These are phyloP conservation scores for Chrysomela aeneicollis DNA, from an alignment of 2,888 invertebrate genomes.

Conservation along the genomic window DNA sequence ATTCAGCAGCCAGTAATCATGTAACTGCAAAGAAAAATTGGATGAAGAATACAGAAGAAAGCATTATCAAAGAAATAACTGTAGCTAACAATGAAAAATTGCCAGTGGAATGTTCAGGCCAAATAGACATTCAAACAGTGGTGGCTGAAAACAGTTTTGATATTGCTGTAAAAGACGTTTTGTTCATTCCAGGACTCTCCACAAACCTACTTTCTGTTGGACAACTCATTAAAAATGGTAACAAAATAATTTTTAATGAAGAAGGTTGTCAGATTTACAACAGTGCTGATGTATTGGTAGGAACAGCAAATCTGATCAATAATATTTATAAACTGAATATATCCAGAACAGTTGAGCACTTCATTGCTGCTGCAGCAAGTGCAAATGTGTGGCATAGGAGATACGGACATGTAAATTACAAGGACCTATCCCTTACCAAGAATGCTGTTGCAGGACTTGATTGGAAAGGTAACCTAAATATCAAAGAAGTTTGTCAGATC, in stretches of 20 bases:
- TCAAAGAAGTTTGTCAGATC: constrained; percentile 19
- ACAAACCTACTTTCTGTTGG: constrained; percentile 45
- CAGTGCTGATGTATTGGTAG: constrained; percentile 23
- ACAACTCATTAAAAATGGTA: constrained; percentile 42
- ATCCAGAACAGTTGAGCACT: constrained; percentile 5
- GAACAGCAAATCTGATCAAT: constrained; percentile 15
- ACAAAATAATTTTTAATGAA: constrained; percentile 38
- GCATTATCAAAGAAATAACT: constrained; percentile 25
- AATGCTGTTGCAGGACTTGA: constrained; percentile 19
- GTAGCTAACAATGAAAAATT: constrained; percentile 30
- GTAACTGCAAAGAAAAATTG: constrained; percentile 32
- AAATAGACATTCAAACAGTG: constrained; percentile 24
- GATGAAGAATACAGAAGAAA: constrained; percentile 22
- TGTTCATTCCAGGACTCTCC: constrained; percentile 40
- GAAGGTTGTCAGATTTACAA: constrained; percentile 42
- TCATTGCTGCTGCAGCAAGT: constrained; percentile 18
- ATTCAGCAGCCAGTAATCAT: constrained; percentile 41
- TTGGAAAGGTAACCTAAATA: constrained; percentile 15
- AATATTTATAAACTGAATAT: constrained; percentile 27
- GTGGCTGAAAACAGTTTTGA: constrained; percentile 25
- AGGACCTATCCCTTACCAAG: constrained; percentile 25
- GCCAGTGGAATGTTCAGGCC: constrained; percentile 23
- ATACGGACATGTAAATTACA: constrained; percentile 32
- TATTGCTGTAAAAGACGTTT: constrained; percentile 32
- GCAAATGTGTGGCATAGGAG: constrained; percentile 30